These are phyloP conservation scores for Oncorhynchus gorbuscha DNA, from an alignment of 2,113 vertebrate species.

Conservation along the genomic window DNA sequence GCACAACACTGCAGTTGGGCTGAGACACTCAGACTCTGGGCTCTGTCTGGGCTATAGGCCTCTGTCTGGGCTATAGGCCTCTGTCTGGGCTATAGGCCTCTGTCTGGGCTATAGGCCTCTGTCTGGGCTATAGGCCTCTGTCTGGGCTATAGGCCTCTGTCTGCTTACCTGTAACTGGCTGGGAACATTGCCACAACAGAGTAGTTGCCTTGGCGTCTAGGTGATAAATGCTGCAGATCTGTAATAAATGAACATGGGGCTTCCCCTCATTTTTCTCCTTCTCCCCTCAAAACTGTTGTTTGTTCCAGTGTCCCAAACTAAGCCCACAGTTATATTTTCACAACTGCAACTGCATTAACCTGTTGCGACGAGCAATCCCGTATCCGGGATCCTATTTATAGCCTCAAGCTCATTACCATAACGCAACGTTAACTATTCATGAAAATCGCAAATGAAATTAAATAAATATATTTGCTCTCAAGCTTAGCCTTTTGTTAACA, in stretches of 20 bases:
- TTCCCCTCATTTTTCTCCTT: slow-evolving; percentile 73
- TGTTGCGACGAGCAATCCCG: too few relatives aligned
- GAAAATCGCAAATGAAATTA: too few relatives aligned
- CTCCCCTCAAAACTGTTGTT: slow-evolving; percentile 82
- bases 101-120: too few relatives aligned
- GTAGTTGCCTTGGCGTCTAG: slow-evolving; percentile 92
- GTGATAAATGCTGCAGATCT: slow-evolving; percentile 91
- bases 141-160: slow-evolving; percentile 42
- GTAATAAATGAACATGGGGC: slow-evolving; percentile 93
- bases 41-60: slow-evolving; percentile 47
- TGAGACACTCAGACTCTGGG: too few relatives aligned
- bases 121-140: too few relatives aligned
- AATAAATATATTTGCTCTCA: too few relatives aligned
- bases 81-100: too few relatives aligned
- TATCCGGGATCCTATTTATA: too few relatives aligned
- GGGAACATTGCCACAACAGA: slow-evolving; percentile 70
- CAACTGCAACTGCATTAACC: slow-evolving; percentile 87
- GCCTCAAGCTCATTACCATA: too few relatives aligned
- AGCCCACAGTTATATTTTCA: slow-evolving; percentile 94
- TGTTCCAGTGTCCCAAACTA: slow-evolving; percentile 87
- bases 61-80: slow-evolving; percentile 26
- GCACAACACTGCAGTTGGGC: slow-evolving; percentile 46
- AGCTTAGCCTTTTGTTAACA: too few relatives aligned
- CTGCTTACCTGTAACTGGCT: slow-evolving; percentile 68
- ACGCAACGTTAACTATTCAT: too few relatives aligned